Evolutionary conservation across 2,888 invertebrate species (phyloP).

Genomic region (Lasioglossum pauxillum): DNA sequence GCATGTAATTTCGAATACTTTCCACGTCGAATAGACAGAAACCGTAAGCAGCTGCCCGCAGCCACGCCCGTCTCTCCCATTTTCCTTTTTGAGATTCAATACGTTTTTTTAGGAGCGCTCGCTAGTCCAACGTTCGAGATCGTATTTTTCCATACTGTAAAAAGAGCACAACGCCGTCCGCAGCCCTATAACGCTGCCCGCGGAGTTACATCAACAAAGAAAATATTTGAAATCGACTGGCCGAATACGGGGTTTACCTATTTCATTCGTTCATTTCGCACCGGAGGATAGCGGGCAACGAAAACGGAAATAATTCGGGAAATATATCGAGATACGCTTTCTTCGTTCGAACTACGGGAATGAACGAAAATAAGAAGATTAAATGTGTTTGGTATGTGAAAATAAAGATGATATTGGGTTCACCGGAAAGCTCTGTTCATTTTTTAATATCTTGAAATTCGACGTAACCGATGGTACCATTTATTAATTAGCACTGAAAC

Average conservation of each 20-base stretch:
- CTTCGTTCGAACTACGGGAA: not conserved
- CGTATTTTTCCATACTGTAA: not conserved
- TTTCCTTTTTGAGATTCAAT: not conserved
- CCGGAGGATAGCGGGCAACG: not conserved
- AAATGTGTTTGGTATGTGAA: not conserved
- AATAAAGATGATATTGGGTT: not conserved
- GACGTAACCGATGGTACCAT: not conserved
- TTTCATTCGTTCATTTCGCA: conserved; percentile 2
- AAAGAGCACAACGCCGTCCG: not conserved
- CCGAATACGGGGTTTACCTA: not conserved
- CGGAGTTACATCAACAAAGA: conserved; percentile 1
- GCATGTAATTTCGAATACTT: not conserved
- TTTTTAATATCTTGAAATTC: not conserved
- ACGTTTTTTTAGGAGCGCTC: not conserved
- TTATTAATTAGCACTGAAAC: not conserved
- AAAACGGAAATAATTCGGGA: not conserved
- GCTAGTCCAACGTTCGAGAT: not conserved
- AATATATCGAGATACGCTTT: not conserved
- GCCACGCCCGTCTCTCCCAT: not conserved
- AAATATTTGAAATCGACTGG: conserved; percentile 4
- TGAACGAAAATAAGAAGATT: not conserved
- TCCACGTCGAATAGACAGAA: not conserved
- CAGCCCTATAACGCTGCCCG: not conserved
- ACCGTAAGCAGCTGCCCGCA: not conserved
- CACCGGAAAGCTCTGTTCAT: not conserved